Base-by-base conservation (phyloP, 1,140 invertebrate species). In the Drosophila orosa region DNA sequence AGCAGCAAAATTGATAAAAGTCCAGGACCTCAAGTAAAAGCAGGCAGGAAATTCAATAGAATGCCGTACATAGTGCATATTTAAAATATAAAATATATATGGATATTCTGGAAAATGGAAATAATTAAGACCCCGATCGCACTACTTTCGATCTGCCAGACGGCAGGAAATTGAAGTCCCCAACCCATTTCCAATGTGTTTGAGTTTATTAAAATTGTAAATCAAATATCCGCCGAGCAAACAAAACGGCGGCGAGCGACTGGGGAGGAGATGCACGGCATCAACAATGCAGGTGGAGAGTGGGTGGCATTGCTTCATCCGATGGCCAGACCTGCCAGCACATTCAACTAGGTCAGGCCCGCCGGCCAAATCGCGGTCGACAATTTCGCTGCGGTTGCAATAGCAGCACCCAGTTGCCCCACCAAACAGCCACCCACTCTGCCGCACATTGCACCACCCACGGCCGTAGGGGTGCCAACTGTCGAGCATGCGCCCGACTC, bases 271-370 rank as follows among this genome's bases (percentile, higher is more conserved):
- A 12, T 47, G 24, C 56, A 24, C 31, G 50, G 4, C 50, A 74
- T 68, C 33, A 31, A 44, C 54, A 77, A 77, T 57, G 35, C 58
- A 54, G 33, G 54, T 19, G 35, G 24, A 24, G 52, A 24, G 22
- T 33, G 31, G 24, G 48, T 39, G 65, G 39, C 24, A 27, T n/a
- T 45, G 25, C 29, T 31, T 29, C 27, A 19, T 15, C 13, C 19
- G 31, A 48, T 48, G 45, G 25, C 25, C 47, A 48, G 47, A 48
- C 47, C 45, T 52, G 50, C 31, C 35, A 39, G 47, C 55, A 71
- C 50, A 47, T 71, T 76, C 60, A 86, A 87, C 71, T 86, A 77
- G 83, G 83, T 86, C 83, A 86, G 52, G 48, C 78, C 60, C 55
- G 25, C 37, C 54, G 40, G 58, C 61, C 68, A 50, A 73, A 73